Evolutionary conservation across 2,888 invertebrate species (phyloP).

Genomic region (Epirrita christyi): DNA sequence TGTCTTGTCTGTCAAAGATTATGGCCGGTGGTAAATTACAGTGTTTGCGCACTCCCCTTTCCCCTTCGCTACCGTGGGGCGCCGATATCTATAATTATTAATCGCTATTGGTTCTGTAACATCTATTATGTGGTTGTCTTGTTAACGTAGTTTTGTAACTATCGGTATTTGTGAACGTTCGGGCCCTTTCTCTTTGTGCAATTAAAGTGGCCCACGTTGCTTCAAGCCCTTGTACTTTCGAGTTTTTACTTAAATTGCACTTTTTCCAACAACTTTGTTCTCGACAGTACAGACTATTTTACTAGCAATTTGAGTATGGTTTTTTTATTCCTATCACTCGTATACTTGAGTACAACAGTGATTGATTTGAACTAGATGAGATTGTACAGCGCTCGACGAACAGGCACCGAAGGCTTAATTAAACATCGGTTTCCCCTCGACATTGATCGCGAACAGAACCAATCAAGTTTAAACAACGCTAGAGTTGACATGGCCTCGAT

Average conservation of each 20-base stretch:
- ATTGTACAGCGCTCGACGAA: constrained; percentile 25
- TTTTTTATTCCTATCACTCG: background rate
- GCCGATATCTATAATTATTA: constrained; percentile 39
- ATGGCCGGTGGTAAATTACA: constrained; percentile 58
- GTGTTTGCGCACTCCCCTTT: constrained; percentile 49
- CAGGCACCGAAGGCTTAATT: constrained; percentile 40
- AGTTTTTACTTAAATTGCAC: constrained; percentile 3
- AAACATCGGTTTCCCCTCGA: constrained; percentile 47
- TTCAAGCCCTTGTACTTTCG: constrained; percentile 19
- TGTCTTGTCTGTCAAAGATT: constrained; percentile 62
- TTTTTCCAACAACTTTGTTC: background rate
- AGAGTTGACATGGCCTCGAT: constrained; percentile 34
- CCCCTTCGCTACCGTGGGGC: constrained; percentile 21
- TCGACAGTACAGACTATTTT: background rate
- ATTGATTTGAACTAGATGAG: constrained; percentile 25
- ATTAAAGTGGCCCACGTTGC: constrained; percentile 26
- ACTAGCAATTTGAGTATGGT: background rate
- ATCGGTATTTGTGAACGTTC: constrained; percentile 12
- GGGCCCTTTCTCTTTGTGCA: constrained; percentile 34
- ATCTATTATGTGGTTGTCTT: constrained; percentile 34
- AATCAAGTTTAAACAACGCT: constrained; percentile 45
- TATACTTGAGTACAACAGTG: constrained; percentile 14
- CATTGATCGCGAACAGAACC: constrained; percentile 40
- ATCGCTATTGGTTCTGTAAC: constrained; percentile 35
- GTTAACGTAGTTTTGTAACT: constrained; percentile 16